These are phyloP conservation scores for Apodemia mormo DNA, from an alignment of 2,888 invertebrate species.

Conservation along the genomic window DNA sequence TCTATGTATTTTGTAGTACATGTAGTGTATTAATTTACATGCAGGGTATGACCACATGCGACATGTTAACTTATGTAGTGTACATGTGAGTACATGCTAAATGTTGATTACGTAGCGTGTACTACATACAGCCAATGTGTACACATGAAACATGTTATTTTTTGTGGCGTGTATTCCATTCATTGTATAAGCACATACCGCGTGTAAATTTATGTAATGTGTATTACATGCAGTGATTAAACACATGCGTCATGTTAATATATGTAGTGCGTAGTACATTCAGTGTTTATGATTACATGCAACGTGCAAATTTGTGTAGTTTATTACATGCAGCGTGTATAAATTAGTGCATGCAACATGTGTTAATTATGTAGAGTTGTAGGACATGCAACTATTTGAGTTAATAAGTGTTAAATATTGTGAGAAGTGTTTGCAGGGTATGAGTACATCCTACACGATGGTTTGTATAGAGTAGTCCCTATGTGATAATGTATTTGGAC, in stretches of 20 bases:
- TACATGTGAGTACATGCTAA: neutral
- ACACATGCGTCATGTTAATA: neutral
- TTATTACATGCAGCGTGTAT: neutral
- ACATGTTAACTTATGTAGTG: neutral
- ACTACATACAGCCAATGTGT: neutral
- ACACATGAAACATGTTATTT: neutral
- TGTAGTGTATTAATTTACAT: neutral
- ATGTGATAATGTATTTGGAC: no score
- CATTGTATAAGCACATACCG: neutral
- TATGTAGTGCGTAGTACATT: no score
- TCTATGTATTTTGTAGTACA: no score
- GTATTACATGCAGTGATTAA: neutral
- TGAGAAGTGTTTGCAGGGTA: neutral
- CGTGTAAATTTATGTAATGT: neutral
- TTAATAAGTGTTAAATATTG: neutral
- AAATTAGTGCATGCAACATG: neutral
- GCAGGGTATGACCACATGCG: neutral
- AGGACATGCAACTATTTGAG: neutral
- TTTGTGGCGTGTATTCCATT: neutral
- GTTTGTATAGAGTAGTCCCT: no score
- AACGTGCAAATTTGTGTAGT: neutral
- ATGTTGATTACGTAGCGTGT: neutral
- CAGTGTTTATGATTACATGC: no score
- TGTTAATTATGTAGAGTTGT: neutral
- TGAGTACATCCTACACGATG: constrained; percentile 2